Base-by-base conservation (phyloP, 2,797 vertebrate species). In the Telmatherina bonti region DNA sequence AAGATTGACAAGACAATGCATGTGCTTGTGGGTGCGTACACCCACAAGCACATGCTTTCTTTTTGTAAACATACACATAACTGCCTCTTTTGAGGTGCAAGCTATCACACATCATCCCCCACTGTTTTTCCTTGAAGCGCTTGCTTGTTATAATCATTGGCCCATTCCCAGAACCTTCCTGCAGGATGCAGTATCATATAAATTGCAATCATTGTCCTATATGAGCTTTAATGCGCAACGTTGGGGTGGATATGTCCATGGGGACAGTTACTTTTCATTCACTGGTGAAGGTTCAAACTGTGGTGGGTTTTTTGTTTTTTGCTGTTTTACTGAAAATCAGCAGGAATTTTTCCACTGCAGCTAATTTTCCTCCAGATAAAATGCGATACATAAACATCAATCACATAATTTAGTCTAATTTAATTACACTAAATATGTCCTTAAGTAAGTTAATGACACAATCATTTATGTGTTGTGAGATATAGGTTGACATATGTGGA, bases 41-140 rank as follows among this genome's bases (percentile, higher is more conserved):
- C 56, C 12, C 56, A 13, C n/a, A n/a, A n/a, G n/a, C n/a, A n/a
- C n/a, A n/a, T n/a, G 59, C 12, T 5, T 18, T 41, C 52, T 49
- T 45, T 6, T 6, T 61, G 36, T 67, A 78, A 49, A 35, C 27
- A 61, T 16, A 3, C 20, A 49, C 16, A 54, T 43, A 62, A 36
- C 72, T 49, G 52, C 53, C 51, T 69, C 31, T 51, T 63, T 79
- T 70, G 70, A 86, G 45, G 41, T 58, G 1, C 51, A 0, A 2
- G 0, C 57, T 36, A 1, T 52, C 60, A 52, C 2, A 5, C 35
- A 16, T 8, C 15, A 7, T 31, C 13, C 47, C 52, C 43, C 11
- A 8, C 31, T 49, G 6, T 33, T 41, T 41, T 10, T 33, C 26
- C 41, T 7, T 7, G 64, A 35, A 18, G 43, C 55, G 31, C 18